phyloP scores from a whole-genome alignment of 2,888 invertebrate genomes.

The Carcina quercana region DNA sequence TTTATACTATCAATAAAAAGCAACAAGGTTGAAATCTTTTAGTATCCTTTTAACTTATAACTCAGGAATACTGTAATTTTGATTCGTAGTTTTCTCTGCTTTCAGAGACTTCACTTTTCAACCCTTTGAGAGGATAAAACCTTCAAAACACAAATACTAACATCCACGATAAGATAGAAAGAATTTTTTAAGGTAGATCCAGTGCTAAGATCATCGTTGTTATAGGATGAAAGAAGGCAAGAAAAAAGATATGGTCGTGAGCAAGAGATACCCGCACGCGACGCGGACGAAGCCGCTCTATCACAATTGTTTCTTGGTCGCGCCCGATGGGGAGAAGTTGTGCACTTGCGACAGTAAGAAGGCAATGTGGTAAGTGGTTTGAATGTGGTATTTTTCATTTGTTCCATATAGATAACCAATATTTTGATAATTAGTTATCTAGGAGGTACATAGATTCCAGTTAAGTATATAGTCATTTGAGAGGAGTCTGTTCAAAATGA shows the following conservation, averaged over 20 bases:
- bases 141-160: slow-evolving; percentile 1
- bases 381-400: too few relatives aligned
- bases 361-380: slow-evolving; percentile 78
- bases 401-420: too few relatives aligned
- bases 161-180: background rate
- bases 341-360: slow-evolving; percentile 85
- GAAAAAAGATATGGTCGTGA: slow-evolving; percentile 14
- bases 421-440: too few relatives aligned
- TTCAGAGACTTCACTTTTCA: background rate
- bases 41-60: too few relatives aligned
- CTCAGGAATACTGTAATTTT: background rate
- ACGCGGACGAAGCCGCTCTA: slow-evolving; percentile 80
- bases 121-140: background rate
- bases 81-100: background rate
- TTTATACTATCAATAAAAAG: too few relatives aligned
- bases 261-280: slow-evolving; percentile 35
- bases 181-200: background rate
- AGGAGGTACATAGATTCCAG: too few relatives aligned
- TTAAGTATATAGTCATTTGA: too few relatives aligned
- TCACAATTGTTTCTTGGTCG: slow-evolving; percentile 84
- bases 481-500: too few relatives aligned
- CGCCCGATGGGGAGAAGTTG: slow-evolving; percentile 84
- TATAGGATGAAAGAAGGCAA: slow-evolving; percentile 18
- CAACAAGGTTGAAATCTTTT: too few relatives aligned
- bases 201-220: slow-evolving; percentile 2